phyloP scores from a whole-genome alignment of 2,113 vertebrate species.

The Theristicus caerulescens region DNA sequence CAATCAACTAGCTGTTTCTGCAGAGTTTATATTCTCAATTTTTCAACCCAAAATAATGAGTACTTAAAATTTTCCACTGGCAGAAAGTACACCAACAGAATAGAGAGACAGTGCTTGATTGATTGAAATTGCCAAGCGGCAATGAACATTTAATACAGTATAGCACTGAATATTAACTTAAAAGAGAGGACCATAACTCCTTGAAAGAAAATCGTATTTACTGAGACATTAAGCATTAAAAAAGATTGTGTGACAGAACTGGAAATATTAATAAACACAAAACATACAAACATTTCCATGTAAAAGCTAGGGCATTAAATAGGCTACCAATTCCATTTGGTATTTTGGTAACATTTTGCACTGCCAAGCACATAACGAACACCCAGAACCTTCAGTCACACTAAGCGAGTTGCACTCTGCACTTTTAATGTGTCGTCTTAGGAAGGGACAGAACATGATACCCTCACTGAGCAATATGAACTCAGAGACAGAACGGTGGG shows the following conservation, averaged over 20 bases:
- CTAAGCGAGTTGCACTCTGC: background rate
- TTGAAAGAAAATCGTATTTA: constrained; percentile 34
- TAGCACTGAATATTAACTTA: constrained; percentile 23
- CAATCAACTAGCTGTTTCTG: constrained; percentile 17
- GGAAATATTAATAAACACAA: constrained; percentile 12
- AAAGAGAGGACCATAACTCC: constrained; percentile 27
- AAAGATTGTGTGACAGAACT: background rate
- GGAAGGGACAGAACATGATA: background rate
- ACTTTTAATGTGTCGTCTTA: background rate
- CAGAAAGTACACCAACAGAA: background rate
- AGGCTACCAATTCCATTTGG: background rate
- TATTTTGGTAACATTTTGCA: background rate
- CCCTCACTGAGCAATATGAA: background rate
- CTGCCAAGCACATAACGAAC: background rate
- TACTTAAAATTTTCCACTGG: constrained; percentile 24
- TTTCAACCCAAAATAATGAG: background rate
- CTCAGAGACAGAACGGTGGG: background rate
- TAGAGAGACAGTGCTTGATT: constrained; percentile 28
- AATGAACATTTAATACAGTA: constrained; percentile 24
- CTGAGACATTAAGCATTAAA: constrained; percentile 30
- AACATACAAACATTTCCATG: background rate
- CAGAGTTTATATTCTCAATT: constrained; percentile 4
- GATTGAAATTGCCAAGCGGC: constrained; percentile 50
- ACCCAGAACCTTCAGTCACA: background rate
- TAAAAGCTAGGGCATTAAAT: background rate